A percentile compares a stretch with the other conserved stretches of the same genome.
phyloP scores from a whole-genome alignment of 2,888 invertebrate genomes.

The Sepioteuthis lessoniana region DNA sequence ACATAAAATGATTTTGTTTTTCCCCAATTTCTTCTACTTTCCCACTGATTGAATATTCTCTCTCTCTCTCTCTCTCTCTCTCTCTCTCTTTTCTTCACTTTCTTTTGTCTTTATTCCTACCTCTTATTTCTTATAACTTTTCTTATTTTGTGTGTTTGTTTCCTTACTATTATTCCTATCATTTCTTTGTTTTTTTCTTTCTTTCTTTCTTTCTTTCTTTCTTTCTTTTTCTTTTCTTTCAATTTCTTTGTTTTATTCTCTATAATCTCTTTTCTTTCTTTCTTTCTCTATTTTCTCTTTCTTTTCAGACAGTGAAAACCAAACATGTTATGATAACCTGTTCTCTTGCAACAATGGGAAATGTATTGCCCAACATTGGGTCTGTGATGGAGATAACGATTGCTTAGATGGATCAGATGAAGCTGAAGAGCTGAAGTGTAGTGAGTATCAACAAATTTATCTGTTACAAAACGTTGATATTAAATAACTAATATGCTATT shows the following conservation, averaged over 20 bases:
- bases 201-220: background rate
- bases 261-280: background rate
- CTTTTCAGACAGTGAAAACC: constrained; percentile 58
- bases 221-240: too few relatives aligned
- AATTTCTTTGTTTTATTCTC: too few relatives aligned
- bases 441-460: constrained; percentile 54
- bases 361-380: constrained; percentile 71
- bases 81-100: too few relatives aligned
- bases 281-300: background rate
- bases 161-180: too few relatives aligned
- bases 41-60: background rate
- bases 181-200: too few relatives aligned
- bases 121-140: too few relatives aligned
- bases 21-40: background rate
- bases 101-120: too few relatives aligned
- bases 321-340: constrained; percentile 77
- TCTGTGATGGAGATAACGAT: constrained; percentile 97
- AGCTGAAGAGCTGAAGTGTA: constrained; percentile 58
- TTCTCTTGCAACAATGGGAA: constrained; percentile 71
- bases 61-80: background rate
- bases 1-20: too few relatives aligned
- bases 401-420: constrained; percentile 83
- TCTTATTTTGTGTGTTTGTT: too few relatives aligned
- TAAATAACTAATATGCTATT: too few relatives aligned
- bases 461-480: too few relatives aligned